A percentile compares a stretch with the other conserved stretches of the same genome.
Evolutionary conservation across 2,888 invertebrate species (phyloP).

Genomic region (Synanthedon vespiformis): DNA sequence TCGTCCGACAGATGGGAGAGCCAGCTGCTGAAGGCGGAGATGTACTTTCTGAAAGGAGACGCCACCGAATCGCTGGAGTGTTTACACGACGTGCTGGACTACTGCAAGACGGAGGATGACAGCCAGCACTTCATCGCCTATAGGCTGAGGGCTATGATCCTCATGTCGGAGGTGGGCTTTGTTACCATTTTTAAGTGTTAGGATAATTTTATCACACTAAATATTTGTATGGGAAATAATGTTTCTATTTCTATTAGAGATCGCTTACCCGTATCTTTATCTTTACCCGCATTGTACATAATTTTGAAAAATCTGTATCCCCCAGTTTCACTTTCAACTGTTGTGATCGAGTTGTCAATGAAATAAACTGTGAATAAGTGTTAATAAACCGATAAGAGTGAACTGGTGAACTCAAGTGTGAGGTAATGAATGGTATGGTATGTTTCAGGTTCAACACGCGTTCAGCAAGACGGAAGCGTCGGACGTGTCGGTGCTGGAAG

Average conservation of each 20-base stretch:
- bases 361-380: too few relatives aligned
- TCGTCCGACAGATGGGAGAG: conserved; percentile 77
- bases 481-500: conserved; percentile 72
- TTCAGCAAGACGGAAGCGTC: conserved; percentile 67
- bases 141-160: conserved; percentile 76
- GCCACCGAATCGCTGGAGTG: conserved; percentile 54
- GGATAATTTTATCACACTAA: too few relatives aligned
- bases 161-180: conserved; percentile 55
- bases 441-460: conserved; percentile 68
- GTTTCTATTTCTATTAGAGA: too few relatives aligned
- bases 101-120: conserved; percentile 63
- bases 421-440: too few relatives aligned
- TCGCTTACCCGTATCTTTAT: too few relatives aligned
- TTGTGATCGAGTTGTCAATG: too few relatives aligned
- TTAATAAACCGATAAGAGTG: too few relatives aligned
- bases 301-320: too few relatives aligned
- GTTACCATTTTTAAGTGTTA: conserved; percentile 16
- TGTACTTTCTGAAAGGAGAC: conserved; percentile 67
- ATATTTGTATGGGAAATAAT: too few relatives aligned
- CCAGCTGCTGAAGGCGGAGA: conserved; percentile 67
- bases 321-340: too few relatives aligned
- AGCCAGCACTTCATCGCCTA: conserved; percentile 65
- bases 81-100: conserved; percentile 63
- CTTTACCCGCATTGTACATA: too few relatives aligned
- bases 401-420: too few relatives aligned